Evolutionary conservation across 2,797 vertebrate genomes (phyloP).

Genomic region (Peromyscus aztecus): DNA sequence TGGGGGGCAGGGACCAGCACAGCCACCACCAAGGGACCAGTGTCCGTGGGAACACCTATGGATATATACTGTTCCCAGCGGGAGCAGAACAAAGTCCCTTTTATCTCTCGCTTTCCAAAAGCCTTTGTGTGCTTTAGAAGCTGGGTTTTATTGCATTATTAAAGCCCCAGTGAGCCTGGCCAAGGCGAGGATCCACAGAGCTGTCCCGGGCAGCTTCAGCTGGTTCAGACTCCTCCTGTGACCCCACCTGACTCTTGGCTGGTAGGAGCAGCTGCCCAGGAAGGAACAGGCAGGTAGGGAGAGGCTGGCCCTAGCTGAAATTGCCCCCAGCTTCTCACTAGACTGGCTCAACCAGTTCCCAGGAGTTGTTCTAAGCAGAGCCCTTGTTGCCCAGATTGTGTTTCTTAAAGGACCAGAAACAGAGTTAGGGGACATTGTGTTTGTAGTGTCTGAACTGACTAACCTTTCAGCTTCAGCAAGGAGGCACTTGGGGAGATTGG

Average conservation of each 20-base stretch:
- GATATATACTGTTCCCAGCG: slow-evolving; percentile 26
- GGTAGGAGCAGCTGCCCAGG: slow-evolving; percentile 40
- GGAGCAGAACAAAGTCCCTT: slow-evolving; percentile 80
- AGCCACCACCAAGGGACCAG: slow-evolving; percentile 72
- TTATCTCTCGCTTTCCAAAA: slow-evolving; percentile 82
- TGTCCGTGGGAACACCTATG: slow-evolving; percentile 81
- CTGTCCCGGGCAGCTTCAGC: slow-evolving; percentile 83
- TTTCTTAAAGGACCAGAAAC: slow-evolving; percentile 68
- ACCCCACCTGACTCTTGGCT: slow-evolving; percentile 83
- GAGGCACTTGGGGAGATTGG: not conserved
- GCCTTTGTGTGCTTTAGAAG: slow-evolving; percentile 77
- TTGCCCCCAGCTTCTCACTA: slow-evolving; percentile 72
- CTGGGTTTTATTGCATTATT: slow-evolving; percentile 83
- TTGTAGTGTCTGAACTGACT: not conserved
- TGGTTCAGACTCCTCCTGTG: slow-evolving; percentile 80
- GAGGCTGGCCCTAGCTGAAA: slow-evolving; percentile 9
- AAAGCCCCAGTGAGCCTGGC: slow-evolving; percentile 83
- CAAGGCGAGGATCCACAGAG: slow-evolving; percentile 80
- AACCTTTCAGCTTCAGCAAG: not conserved
- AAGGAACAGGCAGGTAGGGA: slow-evolving; percentile 22
- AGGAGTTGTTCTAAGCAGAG: slow-evolving; percentile 73
- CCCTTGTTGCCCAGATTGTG: slow-evolving; percentile 73
- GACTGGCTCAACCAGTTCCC: slow-evolving; percentile 79
- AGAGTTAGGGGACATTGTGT: not conserved
- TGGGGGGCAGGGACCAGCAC: not conserved